Conservation (phyloP, 2,113 vertebrate species). For the Andinoacara biseriatus region DNA sequence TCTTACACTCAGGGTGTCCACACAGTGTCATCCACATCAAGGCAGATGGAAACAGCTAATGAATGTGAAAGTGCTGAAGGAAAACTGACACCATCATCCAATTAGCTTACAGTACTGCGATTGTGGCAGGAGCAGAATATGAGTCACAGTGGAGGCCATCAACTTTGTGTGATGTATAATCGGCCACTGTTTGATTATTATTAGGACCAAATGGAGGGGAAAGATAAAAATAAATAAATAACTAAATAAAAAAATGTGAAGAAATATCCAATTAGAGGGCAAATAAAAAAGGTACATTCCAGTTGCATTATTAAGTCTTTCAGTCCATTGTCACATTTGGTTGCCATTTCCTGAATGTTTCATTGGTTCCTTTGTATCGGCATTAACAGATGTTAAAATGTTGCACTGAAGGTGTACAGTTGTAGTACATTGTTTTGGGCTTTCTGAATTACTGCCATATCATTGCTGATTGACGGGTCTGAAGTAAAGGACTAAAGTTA, state of each 20-base stretch:
- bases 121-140: background rate
- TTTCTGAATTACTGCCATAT: no score
- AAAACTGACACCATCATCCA: background rate
- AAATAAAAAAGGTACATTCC: background rate
- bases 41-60: background rate
- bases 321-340: no score
- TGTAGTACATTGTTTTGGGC: no score
- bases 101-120: constrained; percentile 4
- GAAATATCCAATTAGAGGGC: background rate
- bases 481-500: no score
- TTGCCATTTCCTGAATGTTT: no score
- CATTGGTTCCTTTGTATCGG: no score
- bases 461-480: no score
- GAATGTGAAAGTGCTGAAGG: background rate
- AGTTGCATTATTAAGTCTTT: no score
- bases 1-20: background rate
- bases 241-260: background rate
- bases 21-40: background rate
- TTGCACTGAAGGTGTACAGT: no score
- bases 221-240: background rate
- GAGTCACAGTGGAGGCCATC: background rate
- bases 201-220: background rate
- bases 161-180: background rate
- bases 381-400: no score
- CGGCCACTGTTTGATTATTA: background rate